Conservation (phyloP, 2,113 vertebrate species). For the Gobius niger region DNA sequence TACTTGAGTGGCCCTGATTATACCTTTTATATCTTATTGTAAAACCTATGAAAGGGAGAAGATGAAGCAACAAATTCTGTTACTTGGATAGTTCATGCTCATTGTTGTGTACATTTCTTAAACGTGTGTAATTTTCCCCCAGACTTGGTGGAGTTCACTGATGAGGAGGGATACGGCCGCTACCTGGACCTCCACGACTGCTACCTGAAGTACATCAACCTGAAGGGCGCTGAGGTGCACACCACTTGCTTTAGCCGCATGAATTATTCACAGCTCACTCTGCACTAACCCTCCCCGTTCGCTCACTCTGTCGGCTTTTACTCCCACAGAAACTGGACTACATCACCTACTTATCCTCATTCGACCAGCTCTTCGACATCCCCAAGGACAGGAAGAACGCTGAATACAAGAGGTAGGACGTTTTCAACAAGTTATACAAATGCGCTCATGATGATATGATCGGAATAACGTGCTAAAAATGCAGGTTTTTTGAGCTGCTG, state of each 20-base stretch:
- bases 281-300: not conserved
- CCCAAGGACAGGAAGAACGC: slow-evolving; percentile 96
- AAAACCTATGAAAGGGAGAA: too few species aligned
- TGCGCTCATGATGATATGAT: not conserved
- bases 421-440: not conserved
- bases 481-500: too few species aligned
- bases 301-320: not conserved
- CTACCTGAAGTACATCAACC: slow-evolving; percentile 94
- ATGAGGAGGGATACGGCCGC: slow-evolving; percentile 95
- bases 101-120: not conserved
- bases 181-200: slow-evolving; percentile 97
- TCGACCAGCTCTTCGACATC: slow-evolving; percentile 98
- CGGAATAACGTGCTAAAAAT: not conserved
- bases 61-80: too few species aligned
- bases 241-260: not conserved
- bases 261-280: fast-evolving
- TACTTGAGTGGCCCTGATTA: too few species aligned
- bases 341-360: slow-evolving; percentile 93
- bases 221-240: slow-evolving; percentile 91
- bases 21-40: too few species aligned
- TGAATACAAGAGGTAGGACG: slow-evolving; percentile 89
- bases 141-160: slow-evolving; percentile 97
- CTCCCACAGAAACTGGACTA: slow-evolving; percentile 89
- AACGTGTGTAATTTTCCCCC: not conserved
- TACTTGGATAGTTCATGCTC: too few species aligned